phyloP scores from a whole-genome alignment of 1,140 invertebrate species.

The Wiebesia pumilae region DNA sequence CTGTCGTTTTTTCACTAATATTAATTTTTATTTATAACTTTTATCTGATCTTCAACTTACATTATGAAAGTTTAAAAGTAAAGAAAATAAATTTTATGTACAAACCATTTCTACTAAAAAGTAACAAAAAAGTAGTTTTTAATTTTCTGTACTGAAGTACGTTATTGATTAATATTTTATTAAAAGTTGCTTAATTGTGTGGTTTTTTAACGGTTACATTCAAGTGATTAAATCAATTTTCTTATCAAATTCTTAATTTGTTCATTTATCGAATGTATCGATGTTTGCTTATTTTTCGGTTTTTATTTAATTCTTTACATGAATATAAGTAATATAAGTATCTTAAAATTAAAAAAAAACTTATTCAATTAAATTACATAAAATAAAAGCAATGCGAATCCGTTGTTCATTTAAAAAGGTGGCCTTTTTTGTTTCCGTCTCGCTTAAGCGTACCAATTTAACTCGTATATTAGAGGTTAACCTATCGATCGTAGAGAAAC shows the following conservation, averaged over 20 bases:
- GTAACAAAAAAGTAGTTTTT: neutral
- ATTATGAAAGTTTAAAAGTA: neutral
- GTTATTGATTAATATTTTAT: neutral
- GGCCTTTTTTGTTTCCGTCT: neutral
- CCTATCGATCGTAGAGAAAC: constrained; percentile 25
- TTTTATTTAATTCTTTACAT: neutral
- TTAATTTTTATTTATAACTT: too few relatives aligned
- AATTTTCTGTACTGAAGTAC: neutral
- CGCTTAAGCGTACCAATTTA: neutral
- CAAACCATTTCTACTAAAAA: neutral
- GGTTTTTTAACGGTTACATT: too few relatives aligned
- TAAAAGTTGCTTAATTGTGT: too few relatives aligned
- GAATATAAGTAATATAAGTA: neutral
- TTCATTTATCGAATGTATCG: neutral
- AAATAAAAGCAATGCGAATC: neutral
- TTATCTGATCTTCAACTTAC: neutral
- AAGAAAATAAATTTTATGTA: neutral
- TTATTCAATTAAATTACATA: neutral
- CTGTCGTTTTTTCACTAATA: too few relatives aligned
- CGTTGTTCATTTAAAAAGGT: neutral
- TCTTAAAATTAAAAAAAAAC: neutral
- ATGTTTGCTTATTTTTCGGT: neutral
- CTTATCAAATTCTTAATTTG: too few relatives aligned
- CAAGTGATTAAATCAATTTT: too few relatives aligned
- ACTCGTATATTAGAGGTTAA: constrained; percentile 37